phyloP scores from a whole-genome alignment of 2,888 invertebrate species.

The Bombylius discolor region DNA sequence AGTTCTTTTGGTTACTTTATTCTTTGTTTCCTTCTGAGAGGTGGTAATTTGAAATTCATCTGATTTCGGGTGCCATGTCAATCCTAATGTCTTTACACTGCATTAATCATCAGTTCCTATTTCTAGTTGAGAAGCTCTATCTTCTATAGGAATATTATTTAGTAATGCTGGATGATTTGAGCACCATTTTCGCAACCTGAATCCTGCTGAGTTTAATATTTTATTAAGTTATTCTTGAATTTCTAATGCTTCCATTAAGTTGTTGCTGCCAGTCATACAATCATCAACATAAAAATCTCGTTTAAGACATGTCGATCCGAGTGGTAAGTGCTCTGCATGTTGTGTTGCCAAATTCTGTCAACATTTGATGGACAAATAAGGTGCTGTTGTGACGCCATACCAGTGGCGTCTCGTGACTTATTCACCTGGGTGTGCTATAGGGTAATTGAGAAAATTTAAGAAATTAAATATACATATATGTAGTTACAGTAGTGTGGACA shows the following conservation, averaged over 20 bases:
- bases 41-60: not conserved
- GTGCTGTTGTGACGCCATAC: constrained; percentile 11
- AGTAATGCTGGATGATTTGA: not conserved
- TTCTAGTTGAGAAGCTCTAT: too few relatives aligned
- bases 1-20: not conserved
- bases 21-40: not conserved
- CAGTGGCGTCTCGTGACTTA: too few relatives aligned
- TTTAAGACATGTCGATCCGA: not conserved
- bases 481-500: too few relatives aligned
- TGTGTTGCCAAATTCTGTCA: not conserved
- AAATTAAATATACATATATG: too few relatives aligned
- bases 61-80: not conserved
- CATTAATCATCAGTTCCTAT: too few relatives aligned
- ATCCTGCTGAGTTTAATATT: not conserved
- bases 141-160: too few relatives aligned
- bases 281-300: not conserved
- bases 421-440: too few relatives aligned
- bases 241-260: not conserved
- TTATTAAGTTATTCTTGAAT: not conserved
- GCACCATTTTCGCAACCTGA: not conserved
- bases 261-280: not conserved
- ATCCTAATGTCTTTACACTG: not conserved
- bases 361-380: not conserved
- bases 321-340: not conserved
- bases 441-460: too few relatives aligned